phyloP scores from a whole-genome alignment of 2,888 invertebrate genomes.

The Cryptus viduatorius region DNA sequence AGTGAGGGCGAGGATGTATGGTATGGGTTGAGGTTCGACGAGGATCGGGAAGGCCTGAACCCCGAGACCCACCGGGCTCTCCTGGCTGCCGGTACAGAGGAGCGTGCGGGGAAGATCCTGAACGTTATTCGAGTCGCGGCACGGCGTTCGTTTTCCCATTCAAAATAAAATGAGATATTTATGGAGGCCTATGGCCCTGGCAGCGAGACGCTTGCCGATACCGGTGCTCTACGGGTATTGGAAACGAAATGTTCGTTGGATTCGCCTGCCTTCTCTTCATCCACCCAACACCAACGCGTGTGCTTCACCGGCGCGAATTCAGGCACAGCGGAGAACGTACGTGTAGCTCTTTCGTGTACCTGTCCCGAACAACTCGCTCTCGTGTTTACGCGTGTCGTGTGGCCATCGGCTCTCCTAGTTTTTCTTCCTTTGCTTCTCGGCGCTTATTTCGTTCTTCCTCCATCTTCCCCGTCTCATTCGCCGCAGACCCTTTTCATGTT shows the following conservation, averaged over 20 bases:
- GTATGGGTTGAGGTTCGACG: constrained; percentile 60
- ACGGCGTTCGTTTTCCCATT: constrained; percentile 83
- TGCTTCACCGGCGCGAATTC: constrained; percentile 29
- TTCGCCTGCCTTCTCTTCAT: constrained; percentile 41
- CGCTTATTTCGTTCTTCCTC: constrained; percentile 36
- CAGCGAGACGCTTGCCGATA: constrained; percentile 53
- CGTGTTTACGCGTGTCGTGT: constrained; percentile 61
- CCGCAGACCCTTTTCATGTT: constrained; percentile 46
- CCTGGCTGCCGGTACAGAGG: constrained; percentile 18
- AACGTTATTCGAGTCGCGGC: constrained; percentile 72
- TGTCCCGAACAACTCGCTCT: constrained; percentile 57
- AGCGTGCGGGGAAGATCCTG: constrained; percentile 34
- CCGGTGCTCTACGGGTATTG: constrained; percentile 49
- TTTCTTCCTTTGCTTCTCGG: constrained; percentile 52
- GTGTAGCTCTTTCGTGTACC: constrained; percentile 48
- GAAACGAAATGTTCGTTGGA: constrained; percentile 54
- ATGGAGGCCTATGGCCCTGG: constrained; percentile 73
- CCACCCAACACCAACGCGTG: constrained; percentile 21
- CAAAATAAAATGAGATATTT: constrained; percentile 85
- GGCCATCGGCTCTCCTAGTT: constrained; percentile 54
- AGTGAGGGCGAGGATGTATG: constrained; percentile 22
- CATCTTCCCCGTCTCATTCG: constrained; percentile 12
- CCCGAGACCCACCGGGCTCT: constrained; percentile 43
- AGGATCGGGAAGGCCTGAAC: constrained; percentile 48
- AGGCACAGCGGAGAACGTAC: constrained; percentile 12